These are phyloP conservation scores for Strigops habroptila DNA, from an alignment of 2,113 vertebrate species.

Conservation along the genomic window DNA sequence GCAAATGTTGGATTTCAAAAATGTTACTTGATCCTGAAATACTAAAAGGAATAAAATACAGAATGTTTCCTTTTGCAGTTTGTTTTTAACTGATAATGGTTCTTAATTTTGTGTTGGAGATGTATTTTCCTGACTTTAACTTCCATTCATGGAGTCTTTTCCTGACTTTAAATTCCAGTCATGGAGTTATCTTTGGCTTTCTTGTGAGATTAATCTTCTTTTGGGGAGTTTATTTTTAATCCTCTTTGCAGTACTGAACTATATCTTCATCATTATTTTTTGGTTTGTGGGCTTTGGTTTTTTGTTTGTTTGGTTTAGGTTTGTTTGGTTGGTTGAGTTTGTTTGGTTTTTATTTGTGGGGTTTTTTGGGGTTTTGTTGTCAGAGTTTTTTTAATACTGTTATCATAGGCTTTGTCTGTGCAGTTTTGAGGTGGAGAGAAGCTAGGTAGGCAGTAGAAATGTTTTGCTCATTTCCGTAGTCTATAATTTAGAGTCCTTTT, in stretches of 20 bases:
- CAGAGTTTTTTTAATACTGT: not conserved
- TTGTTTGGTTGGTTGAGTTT: not conserved
- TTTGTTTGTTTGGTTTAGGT: not conserved
- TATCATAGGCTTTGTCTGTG: not conserved
- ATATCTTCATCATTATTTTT: not conserved
- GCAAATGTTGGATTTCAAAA: not conserved
- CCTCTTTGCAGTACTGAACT: not conserved
- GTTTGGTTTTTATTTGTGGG: not conserved
- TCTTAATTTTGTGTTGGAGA: not conserved
- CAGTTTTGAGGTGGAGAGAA: not conserved
- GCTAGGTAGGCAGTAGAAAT: not conserved
- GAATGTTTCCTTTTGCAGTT: not conserved
- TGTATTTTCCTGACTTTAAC: not conserved
- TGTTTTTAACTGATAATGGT: not conserved
- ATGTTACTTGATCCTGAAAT: not conserved
- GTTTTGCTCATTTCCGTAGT: not conserved
- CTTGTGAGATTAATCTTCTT: not conserved
- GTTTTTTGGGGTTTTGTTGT: not conserved
- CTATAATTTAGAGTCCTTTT: not conserved
- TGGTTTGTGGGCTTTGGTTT: not conserved
- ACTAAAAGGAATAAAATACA: not conserved
- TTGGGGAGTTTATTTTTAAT: not conserved
- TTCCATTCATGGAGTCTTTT: not conserved
- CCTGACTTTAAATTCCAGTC: not conserved
- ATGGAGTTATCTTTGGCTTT: not conserved